Conservation (phyloP, 2,797 vertebrate species). For the Tadarida brasiliensis region DNA sequence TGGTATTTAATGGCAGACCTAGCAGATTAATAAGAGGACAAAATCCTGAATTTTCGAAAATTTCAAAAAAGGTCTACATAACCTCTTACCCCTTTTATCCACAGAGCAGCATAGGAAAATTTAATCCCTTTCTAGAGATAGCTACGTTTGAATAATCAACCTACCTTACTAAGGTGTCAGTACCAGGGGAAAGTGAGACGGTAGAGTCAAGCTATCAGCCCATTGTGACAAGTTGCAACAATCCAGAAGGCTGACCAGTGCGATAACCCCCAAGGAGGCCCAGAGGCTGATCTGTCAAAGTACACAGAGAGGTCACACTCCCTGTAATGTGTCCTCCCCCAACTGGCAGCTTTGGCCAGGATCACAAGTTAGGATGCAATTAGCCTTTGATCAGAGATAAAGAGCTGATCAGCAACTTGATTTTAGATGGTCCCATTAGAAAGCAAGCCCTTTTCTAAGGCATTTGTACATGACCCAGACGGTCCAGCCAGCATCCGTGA, state of each 20-base stretch:
- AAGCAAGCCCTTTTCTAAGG: not conserved
- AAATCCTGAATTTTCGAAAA: slow-evolving; percentile 18
- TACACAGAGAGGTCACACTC: not conserved
- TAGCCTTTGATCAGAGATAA: not conserved
- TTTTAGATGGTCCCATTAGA: not conserved
- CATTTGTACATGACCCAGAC: not conserved
- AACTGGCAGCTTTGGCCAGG: not conserved
- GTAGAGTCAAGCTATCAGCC: not conserved
- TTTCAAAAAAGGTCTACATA: not conserved
- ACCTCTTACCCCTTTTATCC: not conserved
- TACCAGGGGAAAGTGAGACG: not conserved
- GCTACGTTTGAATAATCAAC: not conserved
- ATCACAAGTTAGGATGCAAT: not conserved
- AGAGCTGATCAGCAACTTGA: not conserved
- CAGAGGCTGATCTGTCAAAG: not conserved
- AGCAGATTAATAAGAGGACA: not conserved
- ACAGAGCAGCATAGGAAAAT: not conserved
- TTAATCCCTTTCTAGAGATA: not conserved
- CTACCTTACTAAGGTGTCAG: not conserved
- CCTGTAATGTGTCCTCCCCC: not conserved
- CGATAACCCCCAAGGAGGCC: not conserved
- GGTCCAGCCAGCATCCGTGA: not conserved
- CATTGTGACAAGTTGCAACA: not conserved
- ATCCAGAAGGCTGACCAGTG: not conserved
- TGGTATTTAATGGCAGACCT: not conserved